Conservation (phyloP, 2,888 invertebrate genomes). For the Acronicta aceris region DNA sequence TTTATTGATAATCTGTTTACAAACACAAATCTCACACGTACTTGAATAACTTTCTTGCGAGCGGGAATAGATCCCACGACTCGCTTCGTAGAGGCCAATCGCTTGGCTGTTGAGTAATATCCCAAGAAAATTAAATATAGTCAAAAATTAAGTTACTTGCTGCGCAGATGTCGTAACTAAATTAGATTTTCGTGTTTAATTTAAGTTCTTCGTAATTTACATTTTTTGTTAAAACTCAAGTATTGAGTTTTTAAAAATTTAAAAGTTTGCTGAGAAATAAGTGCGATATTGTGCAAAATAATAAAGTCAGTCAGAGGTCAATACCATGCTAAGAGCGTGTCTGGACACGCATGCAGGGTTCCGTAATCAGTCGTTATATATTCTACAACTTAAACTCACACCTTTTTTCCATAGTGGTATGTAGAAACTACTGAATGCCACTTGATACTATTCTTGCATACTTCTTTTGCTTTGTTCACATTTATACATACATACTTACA, state of each 20-base stretch:
- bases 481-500: too few species aligned
- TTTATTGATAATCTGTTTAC: too few species aligned
- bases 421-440: too few species aligned
- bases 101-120: not conserved
- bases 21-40: not conserved
- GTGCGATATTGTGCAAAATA: not conserved
- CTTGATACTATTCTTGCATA: too few species aligned
- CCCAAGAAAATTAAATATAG: not conserved
- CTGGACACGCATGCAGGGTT: not conserved
- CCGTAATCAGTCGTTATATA: not conserved
- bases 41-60: not conserved
- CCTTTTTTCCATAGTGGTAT: too few species aligned
- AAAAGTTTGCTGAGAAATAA: not conserved
- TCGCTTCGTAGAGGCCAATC: too few species aligned
- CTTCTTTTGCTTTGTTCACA: too few species aligned
- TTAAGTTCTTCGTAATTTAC: constrained; percentile 10
- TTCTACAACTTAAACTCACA: too few species aligned
- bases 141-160: constrained; percentile 2
- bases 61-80: not conserved
- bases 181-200: constrained; percentile 23
- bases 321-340: not conserved
- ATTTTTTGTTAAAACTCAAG: constrained; percentile 10
- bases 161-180: constrained; percentile 13
- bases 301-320: not conserved
- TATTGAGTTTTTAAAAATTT: not conserved